A percentile compares a stretch with the other conserved stretches of the same genome.
phyloP scores from a whole-genome alignment of 1,140 invertebrate species.

The Hypsibius dujardini region DNA sequence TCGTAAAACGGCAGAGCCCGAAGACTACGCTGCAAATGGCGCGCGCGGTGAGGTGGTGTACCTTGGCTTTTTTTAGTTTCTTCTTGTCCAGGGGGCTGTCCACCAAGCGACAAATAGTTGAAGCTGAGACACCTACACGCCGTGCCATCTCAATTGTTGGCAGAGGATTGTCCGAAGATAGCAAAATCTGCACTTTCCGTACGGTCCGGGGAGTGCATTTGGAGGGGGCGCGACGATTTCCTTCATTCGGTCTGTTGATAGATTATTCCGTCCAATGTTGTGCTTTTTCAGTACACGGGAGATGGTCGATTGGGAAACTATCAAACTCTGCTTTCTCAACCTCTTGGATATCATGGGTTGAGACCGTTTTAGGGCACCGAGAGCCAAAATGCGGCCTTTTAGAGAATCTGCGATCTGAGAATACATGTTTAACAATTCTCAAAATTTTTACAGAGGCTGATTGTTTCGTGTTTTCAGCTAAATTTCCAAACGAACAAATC shows the following conservation, averaged over 20 bases:
- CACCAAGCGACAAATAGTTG: background rate
- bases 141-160: background rate
- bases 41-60: background rate
- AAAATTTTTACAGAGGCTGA: no score
- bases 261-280: background rate
- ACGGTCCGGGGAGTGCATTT: background rate
- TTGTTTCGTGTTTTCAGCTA: no score
- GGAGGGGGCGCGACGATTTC: background rate
- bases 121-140: background rate
- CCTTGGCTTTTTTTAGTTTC: background rate
- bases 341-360: background rate
- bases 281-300: background rate
- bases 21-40: background rate
- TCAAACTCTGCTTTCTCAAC: background rate
- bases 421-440: background rate
- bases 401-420: background rate
- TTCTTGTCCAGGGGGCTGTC: background rate
- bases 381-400: background rate
- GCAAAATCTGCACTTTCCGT: background rate
- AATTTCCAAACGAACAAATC: no score
- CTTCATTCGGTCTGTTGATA: background rate
- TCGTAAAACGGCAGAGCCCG: background rate
- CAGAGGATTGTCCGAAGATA: background rate
- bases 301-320: background rate
- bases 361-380: background rate